These are phyloP conservation scores for Orchesella flavescens DNA, from an alignment of 2,888 invertebrate genomes.

Conservation along the genomic window DNA sequence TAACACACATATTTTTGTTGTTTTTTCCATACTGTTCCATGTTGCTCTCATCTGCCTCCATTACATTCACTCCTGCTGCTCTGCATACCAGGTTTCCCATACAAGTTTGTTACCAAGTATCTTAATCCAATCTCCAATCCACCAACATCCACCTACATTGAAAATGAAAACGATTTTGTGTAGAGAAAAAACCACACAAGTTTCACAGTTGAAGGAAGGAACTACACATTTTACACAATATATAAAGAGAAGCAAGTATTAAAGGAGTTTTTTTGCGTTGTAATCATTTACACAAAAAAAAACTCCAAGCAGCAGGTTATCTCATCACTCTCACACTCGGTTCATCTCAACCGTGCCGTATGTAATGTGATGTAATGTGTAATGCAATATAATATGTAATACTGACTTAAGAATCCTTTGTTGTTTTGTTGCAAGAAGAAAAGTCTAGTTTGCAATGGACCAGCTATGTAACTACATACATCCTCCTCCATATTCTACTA, in stretches of 20 bases:
- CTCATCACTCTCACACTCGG: slow-evolving; percentile 57
- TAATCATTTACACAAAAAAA: slow-evolving; percentile 12
- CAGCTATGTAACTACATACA: no score
- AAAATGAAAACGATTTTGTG: background rate
- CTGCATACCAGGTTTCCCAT: no score
- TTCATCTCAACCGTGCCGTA: slow-evolving; percentile 46
- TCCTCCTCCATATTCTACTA: no score
- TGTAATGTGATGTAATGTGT: background rate
- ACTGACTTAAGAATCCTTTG: no score
- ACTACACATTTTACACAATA: slow-evolving; percentile 37
- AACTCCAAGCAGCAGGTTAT: slow-evolving; percentile 31
- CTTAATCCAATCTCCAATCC: no score
- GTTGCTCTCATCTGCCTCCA: background rate
- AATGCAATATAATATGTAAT: no score
- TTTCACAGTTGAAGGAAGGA: slow-evolving; percentile 41
- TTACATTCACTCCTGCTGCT: slow-evolving; percentile 36
- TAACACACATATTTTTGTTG: slow-evolving; percentile 1
- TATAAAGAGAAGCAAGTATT: slow-evolving; percentile 12
- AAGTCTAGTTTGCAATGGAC: no score
- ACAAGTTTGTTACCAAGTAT: no score
- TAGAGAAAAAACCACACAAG: slow-evolving; percentile 17
- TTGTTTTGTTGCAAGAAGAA: no score
- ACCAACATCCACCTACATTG: no score
- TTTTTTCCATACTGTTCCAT: slow-evolving; percentile 42
- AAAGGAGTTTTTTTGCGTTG: slow-evolving; percentile 29